Base-by-base conservation (phyloP, 2,888 invertebrate species). In the Andrena praecox region DNA sequence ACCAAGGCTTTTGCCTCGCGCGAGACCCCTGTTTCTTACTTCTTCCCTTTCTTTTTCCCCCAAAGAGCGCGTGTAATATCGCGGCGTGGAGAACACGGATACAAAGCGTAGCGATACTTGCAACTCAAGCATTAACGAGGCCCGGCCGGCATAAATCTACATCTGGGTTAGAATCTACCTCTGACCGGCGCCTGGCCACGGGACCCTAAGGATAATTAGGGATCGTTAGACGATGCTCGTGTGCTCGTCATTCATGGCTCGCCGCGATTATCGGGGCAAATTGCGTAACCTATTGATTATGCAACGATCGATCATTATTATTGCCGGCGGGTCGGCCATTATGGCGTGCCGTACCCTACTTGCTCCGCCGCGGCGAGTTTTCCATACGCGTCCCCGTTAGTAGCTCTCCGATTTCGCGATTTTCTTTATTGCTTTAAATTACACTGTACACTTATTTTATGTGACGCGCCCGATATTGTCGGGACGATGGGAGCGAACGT, bases 251-350 rank as follows among this genome's bases (percentile, higher is more conserved):
- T 85, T 89, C 86, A 86, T 82, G 77, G 80, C 66, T 75, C 80
- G 63, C 60, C 72, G 78, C 75, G 72, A 82, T 88, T 85, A 85
- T 60, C 85, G 31, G 73, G 84, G 78, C 77, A 67, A 80, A 82
- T 89, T 89, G 80, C 84, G 85, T 86, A 87, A 89, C 84, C 82
- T 75, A 87, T 87, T 73, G 78, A 84, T 88, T 87, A 77, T 78
- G 79, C 72, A 88, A 88, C 80, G 77, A 82, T 84, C 86, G 86
- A 84, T 87, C 82, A 85, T 82, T 82, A 88, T 88, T 86, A 78
- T 80, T 67, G 73, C 77, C 29, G 50, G 54, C 56, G 31, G 59
- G 75, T 59, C 72, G 67, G 16, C 60, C 50, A 82, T 84, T 80
- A 76, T 20, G 70, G 64, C 31, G 69, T 66, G 70, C 60, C 54